A percentile compares a stretch with the other conserved stretches of the same genome.
Evolutionary conservation across 2,797 vertebrate species (phyloP).

Genomic region (Myotis myotis): DNA sequence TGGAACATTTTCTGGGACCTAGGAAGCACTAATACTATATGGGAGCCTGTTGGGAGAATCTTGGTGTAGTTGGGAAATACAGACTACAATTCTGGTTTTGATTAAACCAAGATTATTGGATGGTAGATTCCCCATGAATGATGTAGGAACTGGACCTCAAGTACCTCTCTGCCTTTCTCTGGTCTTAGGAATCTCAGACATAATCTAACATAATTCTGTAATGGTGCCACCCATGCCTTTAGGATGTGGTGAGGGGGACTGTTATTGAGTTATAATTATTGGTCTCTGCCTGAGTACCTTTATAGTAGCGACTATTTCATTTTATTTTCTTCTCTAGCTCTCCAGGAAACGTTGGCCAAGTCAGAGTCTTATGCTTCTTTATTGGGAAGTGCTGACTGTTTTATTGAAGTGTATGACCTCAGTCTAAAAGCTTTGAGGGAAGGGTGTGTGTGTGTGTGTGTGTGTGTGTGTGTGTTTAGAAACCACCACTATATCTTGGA

Average conservation of each 20-base stretch:
- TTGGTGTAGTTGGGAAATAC: background rate
- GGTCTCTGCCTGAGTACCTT: background rate
- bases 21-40: background rate
- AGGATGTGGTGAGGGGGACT: background rate
- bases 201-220: background rate
- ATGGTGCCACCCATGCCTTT: background rate
- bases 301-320: background rate
- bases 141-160: background rate
- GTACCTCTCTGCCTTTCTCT: background rate
- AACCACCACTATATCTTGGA: background rate
- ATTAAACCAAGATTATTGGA: constrained; percentile 14
- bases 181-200: background rate
- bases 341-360: background rate
- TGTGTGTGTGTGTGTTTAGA: background rate
- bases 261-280: background rate
- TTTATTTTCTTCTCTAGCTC: constrained; percentile 24
- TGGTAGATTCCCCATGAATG: background rate
- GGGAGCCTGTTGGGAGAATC: background rate
- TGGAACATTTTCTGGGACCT: background rate
- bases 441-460: background rate
- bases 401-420: background rate
- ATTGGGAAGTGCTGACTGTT: background rate
- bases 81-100: background rate
- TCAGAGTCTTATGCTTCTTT: constrained; percentile 25
- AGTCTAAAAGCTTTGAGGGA: background rate